phyloP scores from a whole-genome alignment of 2,113 vertebrate species.

The Paramisgurnus dabryanus region DNA sequence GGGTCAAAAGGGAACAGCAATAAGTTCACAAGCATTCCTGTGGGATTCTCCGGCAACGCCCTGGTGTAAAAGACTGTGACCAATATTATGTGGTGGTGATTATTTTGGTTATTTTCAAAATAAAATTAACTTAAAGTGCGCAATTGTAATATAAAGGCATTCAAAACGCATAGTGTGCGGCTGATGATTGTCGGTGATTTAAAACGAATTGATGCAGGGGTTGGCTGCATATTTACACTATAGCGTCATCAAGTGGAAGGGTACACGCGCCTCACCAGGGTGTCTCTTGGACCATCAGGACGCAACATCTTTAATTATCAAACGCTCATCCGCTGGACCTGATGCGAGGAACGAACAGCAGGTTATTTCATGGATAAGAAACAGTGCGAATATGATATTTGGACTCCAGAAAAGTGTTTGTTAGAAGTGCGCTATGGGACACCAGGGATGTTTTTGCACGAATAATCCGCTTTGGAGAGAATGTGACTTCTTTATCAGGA shows the following conservation, averaged over 20 bases:
- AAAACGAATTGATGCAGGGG: not conserved
- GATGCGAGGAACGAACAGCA: slow-evolving; percentile 2
- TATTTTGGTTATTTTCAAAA: not conserved
- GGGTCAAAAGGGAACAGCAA: slow-evolving; percentile 31
- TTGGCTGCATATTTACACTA: not conserved
- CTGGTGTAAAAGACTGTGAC: not conserved
- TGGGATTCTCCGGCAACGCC: slow-evolving; percentile 40
- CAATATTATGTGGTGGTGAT: not conserved
- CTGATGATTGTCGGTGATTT: not conserved
- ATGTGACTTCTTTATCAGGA: not conserved
- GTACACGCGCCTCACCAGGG: not conserved
- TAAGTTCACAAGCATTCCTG: slow-evolving; percentile 42
- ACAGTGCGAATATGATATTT: not conserved
- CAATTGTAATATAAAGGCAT: not conserved
- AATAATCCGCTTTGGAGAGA: slow-evolving; percentile 6
- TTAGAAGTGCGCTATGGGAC: not conserved
- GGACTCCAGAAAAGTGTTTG: not conserved
- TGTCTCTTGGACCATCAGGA: not conserved
- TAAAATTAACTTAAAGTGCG: not conserved
- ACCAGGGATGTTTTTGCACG: slow-evolving; percentile 15
- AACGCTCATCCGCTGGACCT: not conserved
- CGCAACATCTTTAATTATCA: not conserved
- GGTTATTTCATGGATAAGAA: not conserved
- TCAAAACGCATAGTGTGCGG: not conserved
- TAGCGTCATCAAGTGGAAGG: not conserved